Conservation (phyloP, 2,888 invertebrate species). For the Entomobrya proxima region DNA sequence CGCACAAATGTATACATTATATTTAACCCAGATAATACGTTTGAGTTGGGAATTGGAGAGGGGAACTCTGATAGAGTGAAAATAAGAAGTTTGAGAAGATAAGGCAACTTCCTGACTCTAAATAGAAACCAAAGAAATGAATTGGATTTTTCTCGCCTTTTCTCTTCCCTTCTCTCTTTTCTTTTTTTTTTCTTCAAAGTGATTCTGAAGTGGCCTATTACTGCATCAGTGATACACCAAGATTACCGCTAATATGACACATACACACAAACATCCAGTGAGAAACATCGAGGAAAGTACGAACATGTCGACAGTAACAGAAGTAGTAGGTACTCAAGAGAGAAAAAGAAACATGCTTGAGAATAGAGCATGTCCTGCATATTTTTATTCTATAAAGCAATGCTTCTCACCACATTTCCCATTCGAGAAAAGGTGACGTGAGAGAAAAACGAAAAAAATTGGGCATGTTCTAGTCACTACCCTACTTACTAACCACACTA, state of each 20-base stretch:
- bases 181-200: constrained; percentile 39
- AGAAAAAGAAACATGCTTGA: constrained; percentile 3
- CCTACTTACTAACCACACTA: no score
- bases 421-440: constrained; percentile 6
- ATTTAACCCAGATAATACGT: constrained; percentile 4
- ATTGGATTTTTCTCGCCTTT: constrained; percentile 52
- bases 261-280: constrained; percentile 48
- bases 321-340: no score
- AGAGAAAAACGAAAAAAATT: constrained; percentile 32
- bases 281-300: not conserved
- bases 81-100: constrained; percentile 20
- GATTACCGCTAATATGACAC: constrained; percentile 67
- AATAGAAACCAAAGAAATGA: constrained; percentile 44
- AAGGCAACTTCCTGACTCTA: constrained; percentile 31
- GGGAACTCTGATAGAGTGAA: constrained; percentile 12
- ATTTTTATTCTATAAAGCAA: constrained; percentile 20
- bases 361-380: not conserved
- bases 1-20: not conserved
- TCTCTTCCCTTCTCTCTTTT: not conserved
- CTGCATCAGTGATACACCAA: constrained; percentile 62
- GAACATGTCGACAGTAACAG: not conserved
- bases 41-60: constrained; percentile 4
- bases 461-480: constrained; percentile 55
- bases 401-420: not conserved
- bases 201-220: constrained; percentile 67